Evolutionary conservation across 2,113 vertebrate species (phyloP).

Genomic region (Gorsachius goisagi): DNA sequence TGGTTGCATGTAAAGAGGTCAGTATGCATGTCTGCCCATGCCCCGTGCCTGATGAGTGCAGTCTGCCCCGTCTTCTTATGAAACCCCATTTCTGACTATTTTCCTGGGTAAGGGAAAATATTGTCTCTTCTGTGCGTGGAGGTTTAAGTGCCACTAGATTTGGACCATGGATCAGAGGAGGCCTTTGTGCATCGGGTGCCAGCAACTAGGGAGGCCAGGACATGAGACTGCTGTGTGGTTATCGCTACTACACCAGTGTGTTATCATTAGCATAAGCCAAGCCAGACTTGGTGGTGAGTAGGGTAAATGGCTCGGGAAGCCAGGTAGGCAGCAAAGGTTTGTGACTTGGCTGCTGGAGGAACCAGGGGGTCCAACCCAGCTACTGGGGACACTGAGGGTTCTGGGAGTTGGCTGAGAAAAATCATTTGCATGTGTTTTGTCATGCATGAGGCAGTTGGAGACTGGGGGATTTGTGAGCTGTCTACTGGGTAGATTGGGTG

Average conservation of each 20-base stretch:
- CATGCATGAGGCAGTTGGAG: not conserved
- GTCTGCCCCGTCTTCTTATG: not conserved
- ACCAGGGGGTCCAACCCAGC: not conserved
- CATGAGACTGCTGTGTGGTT: not conserved
- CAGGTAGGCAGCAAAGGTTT: not conserved
- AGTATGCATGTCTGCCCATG: not conserved
- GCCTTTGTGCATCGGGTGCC: too few relatives aligned
- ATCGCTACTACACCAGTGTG: not conserved
- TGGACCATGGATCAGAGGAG: not conserved
- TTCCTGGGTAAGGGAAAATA: not conserved
- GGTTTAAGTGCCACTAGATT: not conserved
- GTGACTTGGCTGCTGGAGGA: not conserved
- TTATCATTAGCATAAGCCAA: not conserved
- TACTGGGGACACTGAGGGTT: too few relatives aligned
- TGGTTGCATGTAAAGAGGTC: not conserved
- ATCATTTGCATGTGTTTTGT: not conserved
- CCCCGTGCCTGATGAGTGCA: not conserved
- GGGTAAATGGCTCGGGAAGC: not conserved
- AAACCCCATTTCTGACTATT: not conserved
- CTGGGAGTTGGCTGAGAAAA: not conserved
- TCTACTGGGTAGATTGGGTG: not conserved
- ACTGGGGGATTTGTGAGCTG: not conserved
- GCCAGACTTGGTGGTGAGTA: not conserved
- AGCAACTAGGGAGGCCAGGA: rapidly evolving
- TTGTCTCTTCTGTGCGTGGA: not conserved